Percentiles rank a stretch among this genome's conserved stretches.
Evolutionary conservation across 2,797 vertebrate species (phyloP).

Genomic region (Astyanax mexicanus): DNA sequence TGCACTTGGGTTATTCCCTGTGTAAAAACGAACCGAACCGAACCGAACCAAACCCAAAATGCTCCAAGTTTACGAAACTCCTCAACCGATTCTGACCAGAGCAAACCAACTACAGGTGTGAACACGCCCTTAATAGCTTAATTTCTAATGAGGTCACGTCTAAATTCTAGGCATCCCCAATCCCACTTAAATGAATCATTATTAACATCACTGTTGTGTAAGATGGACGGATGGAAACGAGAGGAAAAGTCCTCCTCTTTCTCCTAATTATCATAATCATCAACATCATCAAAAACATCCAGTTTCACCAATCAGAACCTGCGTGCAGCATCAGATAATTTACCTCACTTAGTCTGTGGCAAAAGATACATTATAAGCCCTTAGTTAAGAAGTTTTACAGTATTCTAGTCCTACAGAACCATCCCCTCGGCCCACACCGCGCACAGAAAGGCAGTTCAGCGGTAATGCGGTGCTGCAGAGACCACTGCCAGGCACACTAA

Average conservation of each 20-base stretch:
- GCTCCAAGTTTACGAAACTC: too few species aligned
- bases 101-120: too few species aligned
- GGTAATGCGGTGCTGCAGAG: not conserved
- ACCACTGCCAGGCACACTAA: slow-evolving; percentile 9
- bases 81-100: too few species aligned
- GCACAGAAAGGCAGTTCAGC: not conserved
- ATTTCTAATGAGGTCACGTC: not conserved
- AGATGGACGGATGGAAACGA: not conserved
- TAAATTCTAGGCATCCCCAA: not conserved
- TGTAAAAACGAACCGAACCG: too few species aligned
- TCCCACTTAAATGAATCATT: not conserved
- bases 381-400: slow-evolving; percentile 14
- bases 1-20: too few species aligned
- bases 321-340: not conserved
- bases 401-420: slow-evolving; percentile 6
- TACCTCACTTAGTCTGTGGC: not conserved
- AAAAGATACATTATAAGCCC: slow-evolving; percentile 43
- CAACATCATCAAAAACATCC: not conserved
- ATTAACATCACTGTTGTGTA: not conserved
- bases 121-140: too few species aligned
- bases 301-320: slow-evolving; percentile 7
- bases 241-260: not conserved
- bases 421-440: not conserved
- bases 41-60: too few species aligned
- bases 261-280: not conserved